These are phyloP conservation scores for Pedetes capensis DNA, from an alignment of 2,113 vertebrate genomes.

Conservation along the genomic window DNA sequence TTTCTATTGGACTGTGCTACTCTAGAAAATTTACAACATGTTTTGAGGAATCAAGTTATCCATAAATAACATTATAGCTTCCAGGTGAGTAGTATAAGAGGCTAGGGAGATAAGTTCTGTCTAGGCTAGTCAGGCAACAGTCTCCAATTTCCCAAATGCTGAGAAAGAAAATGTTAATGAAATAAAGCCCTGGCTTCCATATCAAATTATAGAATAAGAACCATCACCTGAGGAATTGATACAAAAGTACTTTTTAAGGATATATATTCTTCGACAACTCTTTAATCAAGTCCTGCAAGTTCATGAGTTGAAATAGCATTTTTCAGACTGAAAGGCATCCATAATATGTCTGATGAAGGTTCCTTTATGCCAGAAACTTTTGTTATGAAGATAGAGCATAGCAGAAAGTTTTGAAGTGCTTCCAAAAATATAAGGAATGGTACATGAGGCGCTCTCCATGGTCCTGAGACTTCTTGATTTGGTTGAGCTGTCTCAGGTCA, in stretches of 20 bases:
- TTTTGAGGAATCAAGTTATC: background rate
- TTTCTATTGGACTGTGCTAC: background rate
- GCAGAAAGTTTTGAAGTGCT: background rate
- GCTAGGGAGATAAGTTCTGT: background rate
- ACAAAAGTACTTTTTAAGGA: background rate
- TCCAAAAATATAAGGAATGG: background rate
- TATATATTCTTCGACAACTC: conserved; percentile 13
- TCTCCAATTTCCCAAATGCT: background rate
- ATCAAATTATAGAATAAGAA: conserved; percentile 44
- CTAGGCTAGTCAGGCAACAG: background rate
- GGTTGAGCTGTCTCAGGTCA: background rate
- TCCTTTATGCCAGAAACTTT: background rate
- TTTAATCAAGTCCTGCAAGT: background rate
- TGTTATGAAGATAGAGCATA: background rate
- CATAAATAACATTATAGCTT: background rate
- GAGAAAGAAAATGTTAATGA: background rate
- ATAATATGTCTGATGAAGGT: background rate
- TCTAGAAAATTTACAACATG: background rate
- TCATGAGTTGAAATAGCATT: background rate
- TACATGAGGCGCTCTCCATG: conserved; percentile 36
- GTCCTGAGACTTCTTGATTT: conserved; percentile 48
- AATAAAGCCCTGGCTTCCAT: conserved; percentile 14
- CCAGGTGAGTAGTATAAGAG: background rate
- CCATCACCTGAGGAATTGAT: background rate
- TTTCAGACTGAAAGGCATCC: background rate